phyloP scores from a whole-genome alignment of 2,888 invertebrate genomes.

The Unio delphinus region DNA sequence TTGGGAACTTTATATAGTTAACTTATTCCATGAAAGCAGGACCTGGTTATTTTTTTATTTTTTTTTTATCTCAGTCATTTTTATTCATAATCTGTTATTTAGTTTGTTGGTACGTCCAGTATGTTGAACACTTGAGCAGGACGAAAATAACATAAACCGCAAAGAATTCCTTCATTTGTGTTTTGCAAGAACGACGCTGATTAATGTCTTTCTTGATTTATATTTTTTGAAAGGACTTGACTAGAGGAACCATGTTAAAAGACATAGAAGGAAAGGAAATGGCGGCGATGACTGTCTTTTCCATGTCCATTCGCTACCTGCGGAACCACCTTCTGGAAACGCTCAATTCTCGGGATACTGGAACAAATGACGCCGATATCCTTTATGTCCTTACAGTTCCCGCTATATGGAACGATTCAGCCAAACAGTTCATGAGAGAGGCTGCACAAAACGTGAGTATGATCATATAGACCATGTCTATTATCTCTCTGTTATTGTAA shows the following conservation, averaged over 20 bases:
- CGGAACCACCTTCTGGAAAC: constrained; percentile 13
- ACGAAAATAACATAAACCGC: no score
- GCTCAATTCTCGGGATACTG: constrained; percentile 8
- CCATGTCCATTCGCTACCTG: constrained; percentile 16
- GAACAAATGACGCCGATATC: constrained; percentile 15
- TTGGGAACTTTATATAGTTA: no score
- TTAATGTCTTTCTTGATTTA: not conserved
- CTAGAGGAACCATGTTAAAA: constrained; percentile 14
- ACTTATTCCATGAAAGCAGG: no score
- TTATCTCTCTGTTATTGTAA: no score
- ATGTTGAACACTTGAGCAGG: no score
- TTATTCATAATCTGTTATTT: no score
- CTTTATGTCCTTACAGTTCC: constrained; percentile 23
- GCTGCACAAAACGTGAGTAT: constrained; percentile 15
- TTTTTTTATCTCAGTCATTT: no score
- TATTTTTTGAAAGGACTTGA: constrained; percentile 10
- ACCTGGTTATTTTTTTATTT: no score
- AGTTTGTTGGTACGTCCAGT: no score
- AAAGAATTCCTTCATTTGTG: not conserved
- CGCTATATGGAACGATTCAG: constrained; percentile 23
- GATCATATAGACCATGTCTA: not conserved
- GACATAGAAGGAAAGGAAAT: constrained; percentile 19
- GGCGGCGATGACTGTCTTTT: constrained; percentile 18
- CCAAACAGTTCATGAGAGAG: constrained; percentile 29
- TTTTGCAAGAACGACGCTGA: not conserved